Evolutionary conservation across 64 coral and sea anemone genomes (phyloP), one percentile per base, ranked within the genome.

Genomic region (Actinia tenebrosa): DNA sequence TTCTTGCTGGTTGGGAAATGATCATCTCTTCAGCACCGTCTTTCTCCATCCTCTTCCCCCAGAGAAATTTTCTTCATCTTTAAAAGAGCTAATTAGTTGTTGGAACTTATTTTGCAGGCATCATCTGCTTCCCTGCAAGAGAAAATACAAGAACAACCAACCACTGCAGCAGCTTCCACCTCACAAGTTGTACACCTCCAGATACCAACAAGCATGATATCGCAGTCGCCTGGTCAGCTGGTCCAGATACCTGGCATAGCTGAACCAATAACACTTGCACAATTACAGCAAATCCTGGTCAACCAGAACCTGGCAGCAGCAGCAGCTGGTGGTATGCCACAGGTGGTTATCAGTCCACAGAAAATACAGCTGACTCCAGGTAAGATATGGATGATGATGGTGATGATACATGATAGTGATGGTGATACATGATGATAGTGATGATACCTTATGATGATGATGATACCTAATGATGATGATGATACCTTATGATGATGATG

Each of bases 281-380:
- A 85, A 18, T 55, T 85, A 27, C 83, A 85, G 56, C 83, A 85
- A 43, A 55, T 81, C 27, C 19, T 81, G 50, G 79, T 81, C 46
- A 81, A 85, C 83, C 83, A 60, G 83, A 85, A 60, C 37, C 19
- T 85, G 80, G 52, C 43, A n/a, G 2, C 46, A 47, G 30, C 30
- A 80, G 42, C 78, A 7, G 27, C 47, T 44, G 82, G 50, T 18
- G 52, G 44, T 4, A 15, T 84, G 7, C 83, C 10, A 16, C 83
- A 85, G 37, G 83, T 85, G 14, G 53, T 85, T 55, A 85, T 85
- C 26, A 60, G 83, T 19, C 83, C 83, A 25, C 83, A 85, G 53
- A 85, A 85, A 64, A 85, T 85, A 85, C 83, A 81, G 15, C 79
- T 47, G 5, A 53, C 79, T 81, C 79, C 79, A 81, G 27, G 79